Conservation (phyloP, 2,797 vertebrate genomes). For the Cossypha dichroa region DNA sequence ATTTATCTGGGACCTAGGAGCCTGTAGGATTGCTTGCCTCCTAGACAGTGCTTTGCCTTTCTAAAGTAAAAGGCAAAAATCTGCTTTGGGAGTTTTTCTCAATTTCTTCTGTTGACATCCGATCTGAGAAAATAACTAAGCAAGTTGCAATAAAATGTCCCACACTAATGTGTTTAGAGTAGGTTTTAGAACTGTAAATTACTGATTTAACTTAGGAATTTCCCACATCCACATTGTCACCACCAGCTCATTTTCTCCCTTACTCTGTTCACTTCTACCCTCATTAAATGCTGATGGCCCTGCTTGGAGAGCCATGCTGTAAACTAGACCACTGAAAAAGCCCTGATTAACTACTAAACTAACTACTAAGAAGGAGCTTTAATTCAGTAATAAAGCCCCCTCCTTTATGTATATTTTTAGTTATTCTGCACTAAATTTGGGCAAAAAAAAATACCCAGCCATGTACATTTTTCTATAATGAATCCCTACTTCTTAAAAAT, state of each 20-base stretch:
- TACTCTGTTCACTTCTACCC: background rate
- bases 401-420: background rate
- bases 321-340: background rate
- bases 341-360: background rate
- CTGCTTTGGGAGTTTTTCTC: background rate
- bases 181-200: background rate
- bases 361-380: background rate
- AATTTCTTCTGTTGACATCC: background rate
- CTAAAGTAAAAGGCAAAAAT: background rate
- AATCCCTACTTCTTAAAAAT: background rate
- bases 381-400: background rate
- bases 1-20: background rate
- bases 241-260: background rate
- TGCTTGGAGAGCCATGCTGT: background rate
- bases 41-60: background rate
- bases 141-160: background rate
- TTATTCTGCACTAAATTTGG: background rate
- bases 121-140: background rate
- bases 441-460: background rate
- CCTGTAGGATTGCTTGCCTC: background rate
- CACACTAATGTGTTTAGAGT: background rate
- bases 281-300: background rate
- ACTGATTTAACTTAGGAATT: background rate
- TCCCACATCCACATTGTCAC: background rate
- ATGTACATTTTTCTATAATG: background rate